These are phyloP conservation scores for Tetranychus truncatus DNA, from an alignment of 2,888 invertebrate genomes.

Conservation along the genomic window DNA sequence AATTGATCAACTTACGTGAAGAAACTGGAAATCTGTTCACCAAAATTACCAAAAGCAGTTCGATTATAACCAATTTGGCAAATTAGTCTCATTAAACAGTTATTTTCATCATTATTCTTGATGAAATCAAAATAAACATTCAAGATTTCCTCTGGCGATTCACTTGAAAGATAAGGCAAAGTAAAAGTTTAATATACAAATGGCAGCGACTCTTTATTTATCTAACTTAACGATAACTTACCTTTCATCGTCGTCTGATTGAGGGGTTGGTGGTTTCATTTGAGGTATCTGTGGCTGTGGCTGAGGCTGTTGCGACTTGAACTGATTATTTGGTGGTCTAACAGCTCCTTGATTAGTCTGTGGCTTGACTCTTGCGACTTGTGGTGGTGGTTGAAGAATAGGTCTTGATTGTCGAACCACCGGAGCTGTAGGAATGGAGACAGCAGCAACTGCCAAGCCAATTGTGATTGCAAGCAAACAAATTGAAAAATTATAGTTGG, in stretches of 20 bases:
- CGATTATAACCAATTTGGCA: slow-evolving; percentile 11
- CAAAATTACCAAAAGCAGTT: slow-evolving; percentile 10
- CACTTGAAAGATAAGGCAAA: background rate
- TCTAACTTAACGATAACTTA: background rate
- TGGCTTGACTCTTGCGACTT: background rate
- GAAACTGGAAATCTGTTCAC: slow-evolving; percentile 7
- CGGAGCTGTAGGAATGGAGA: background rate
- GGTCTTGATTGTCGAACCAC: background rate
- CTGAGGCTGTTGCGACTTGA: no score
- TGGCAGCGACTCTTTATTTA: background rate
- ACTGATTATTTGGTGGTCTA: background rate
- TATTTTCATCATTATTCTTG: slow-evolving; percentile 11
- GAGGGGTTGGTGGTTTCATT: background rate
- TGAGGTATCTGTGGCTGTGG: no score
- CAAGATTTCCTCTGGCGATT: background rate
- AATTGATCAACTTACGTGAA: slow-evolving; percentile 1
- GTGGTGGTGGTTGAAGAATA: background rate
- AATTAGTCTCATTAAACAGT: slow-evolving; percentile 4
- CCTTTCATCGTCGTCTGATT: background rate
- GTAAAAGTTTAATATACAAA: background rate
- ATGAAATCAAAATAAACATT: slow-evolving; percentile 7
- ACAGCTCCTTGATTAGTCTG: background rate
- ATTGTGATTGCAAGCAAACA: background rate
- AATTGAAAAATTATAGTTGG: background rate
- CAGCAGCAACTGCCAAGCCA: background rate